Evolutionary conservation across 1,140 invertebrate genomes (phyloP).

Genomic region (Dendrolimus kikuchii): DNA sequence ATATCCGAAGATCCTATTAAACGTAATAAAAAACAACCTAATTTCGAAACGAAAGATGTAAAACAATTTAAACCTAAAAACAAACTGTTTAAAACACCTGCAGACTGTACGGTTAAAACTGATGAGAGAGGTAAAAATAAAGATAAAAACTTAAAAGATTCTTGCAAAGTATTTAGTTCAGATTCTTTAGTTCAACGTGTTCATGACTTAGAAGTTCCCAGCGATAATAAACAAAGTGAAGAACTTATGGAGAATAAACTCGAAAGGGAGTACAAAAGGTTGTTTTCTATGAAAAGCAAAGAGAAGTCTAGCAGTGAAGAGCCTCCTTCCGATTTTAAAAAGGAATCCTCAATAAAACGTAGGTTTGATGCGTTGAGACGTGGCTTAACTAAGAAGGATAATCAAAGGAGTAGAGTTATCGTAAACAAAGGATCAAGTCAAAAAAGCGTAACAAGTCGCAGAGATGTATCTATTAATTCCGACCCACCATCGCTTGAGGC

Average conservation of each 20-base stretch:
- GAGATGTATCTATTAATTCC: conserved; percentile 45
- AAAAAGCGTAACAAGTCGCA: conserved; percentile 20
- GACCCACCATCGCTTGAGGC: conserved; percentile 45
- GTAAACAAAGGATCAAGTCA: conserved; percentile 22
- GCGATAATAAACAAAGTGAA: conserved; percentile 25
- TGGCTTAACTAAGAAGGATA: conserved; percentile 32
- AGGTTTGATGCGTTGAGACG: conserved; percentile 42
- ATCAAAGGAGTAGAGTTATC: conserved; percentile 20
- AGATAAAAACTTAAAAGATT: background rate
- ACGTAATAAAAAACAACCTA: background rate
- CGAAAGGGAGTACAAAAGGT: conserved; percentile 44
- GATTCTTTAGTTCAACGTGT: conserved; percentile 50
- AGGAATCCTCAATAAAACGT: conserved; percentile 30
- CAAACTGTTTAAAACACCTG: background rate
- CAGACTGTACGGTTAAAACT: conserved; percentile 1
- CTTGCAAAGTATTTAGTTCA: conserved; percentile 24
- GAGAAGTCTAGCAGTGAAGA: conserved; percentile 22
- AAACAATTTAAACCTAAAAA: conserved; percentile 7
- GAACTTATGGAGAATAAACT: conserved; percentile 45
- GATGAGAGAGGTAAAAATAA: conserved; percentile 6
- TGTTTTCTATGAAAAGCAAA: conserved; percentile 29
- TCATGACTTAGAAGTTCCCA: conserved; percentile 46
- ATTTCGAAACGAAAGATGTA: background rate
- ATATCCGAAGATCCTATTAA: background rate
- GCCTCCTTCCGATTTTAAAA: conserved; percentile 27